A percentile compares a stretch with the other conserved stretches of the same genome.
phyloP scores from a whole-genome alignment of 2,888 invertebrate genomes.

The Myopa testacea region DNA sequence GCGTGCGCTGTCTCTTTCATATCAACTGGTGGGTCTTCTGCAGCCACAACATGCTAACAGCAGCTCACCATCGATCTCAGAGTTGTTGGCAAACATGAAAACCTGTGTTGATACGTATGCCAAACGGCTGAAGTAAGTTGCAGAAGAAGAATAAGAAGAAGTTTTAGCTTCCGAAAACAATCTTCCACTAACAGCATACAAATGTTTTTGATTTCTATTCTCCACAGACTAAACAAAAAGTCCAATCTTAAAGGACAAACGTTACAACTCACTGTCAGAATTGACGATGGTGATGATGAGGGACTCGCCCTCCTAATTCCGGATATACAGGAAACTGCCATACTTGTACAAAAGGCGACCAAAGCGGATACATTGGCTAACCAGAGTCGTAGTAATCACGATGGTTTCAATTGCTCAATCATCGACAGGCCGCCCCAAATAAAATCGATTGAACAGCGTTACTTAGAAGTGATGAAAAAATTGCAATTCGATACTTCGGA shows the following conservation, averaged over 20 bases:
- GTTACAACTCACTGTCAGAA: constrained; percentile 66
- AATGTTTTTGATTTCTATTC: not conserved
- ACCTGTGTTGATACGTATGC: constrained; percentile 93
- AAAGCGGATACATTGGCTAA: constrained; percentile 59
- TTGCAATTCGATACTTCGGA: constrained; percentile 93
- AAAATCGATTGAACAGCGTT: constrained; percentile 78
- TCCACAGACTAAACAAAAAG: constrained; percentile 74
- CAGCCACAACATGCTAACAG: constrained; percentile 70
- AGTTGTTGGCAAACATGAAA: constrained; percentile 87
- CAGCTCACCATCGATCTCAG: constrained; percentile 77
- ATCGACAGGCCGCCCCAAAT: constrained; percentile 70
- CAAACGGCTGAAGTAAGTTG: constrained; percentile 79
- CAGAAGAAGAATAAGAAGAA: not conserved
- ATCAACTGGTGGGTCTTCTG: constrained; percentile 74
- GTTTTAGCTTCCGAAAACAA: not conserved
- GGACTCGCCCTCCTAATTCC: constrained; percentile 89
- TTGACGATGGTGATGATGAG: constrained; percentile 87
- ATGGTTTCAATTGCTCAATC: constrained; percentile 48
- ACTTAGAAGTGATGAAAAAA: constrained; percentile 88
- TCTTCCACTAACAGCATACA: too few species aligned
- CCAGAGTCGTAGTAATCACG: constrained; percentile 51
- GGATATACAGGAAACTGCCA: constrained; percentile 80
- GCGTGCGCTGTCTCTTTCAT: constrained; percentile 78
- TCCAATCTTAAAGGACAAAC: constrained; percentile 69
- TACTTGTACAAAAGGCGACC: constrained; percentile 65